Conservation (phyloP, 2,888 invertebrate genomes). For the Xanthia togata region DNA sequence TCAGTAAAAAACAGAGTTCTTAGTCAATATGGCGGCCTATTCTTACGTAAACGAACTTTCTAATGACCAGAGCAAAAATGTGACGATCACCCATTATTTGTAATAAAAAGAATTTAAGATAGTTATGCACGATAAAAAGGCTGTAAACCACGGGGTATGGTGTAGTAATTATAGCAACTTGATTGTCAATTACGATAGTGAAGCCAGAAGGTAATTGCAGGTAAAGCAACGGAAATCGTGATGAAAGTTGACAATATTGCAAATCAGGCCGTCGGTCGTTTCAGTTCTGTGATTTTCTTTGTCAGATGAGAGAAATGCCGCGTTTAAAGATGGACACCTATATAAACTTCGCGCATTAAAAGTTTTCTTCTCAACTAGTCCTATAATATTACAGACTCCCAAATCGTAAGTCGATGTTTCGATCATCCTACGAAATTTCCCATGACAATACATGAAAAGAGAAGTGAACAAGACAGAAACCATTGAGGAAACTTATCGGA, state of each 20-base stretch:
- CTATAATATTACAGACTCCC: not conserved
- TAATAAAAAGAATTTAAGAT: conserved; percentile 61
- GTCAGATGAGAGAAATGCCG: not conserved
- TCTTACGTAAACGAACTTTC: conserved; percentile 72
- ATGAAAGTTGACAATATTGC: conserved; percentile 36
- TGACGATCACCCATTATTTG: conserved; percentile 61
- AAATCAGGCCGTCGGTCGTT: conserved; percentile 24
- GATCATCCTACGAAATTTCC: not conserved
- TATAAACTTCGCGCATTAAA: not conserved
- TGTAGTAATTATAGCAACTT: conserved; percentile 37
- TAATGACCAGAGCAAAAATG: conserved; percentile 67
- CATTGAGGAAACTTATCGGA: conserved; percentile 19
- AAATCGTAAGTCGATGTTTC: not conserved
- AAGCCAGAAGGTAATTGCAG: conserved; percentile 42
- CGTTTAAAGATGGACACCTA: not conserved
- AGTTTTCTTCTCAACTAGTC: not conserved
- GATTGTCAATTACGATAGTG: conserved; percentile 52
- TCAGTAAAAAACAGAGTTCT: conserved; percentile 51
- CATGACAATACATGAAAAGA: not conserved
- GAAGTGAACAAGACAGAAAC: conserved; percentile 11
- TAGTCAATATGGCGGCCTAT: conserved; percentile 51
- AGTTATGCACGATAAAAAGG: conserved; percentile 54
- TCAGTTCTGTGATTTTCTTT: conserved; percentile 4
- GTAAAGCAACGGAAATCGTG: conserved; percentile 19
- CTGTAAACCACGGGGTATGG: conserved; percentile 49